These are phyloP conservation scores for Cactoblastis cactorum DNA, from an alignment of 2,888 invertebrate species.

Conservation along the genomic window DNA sequence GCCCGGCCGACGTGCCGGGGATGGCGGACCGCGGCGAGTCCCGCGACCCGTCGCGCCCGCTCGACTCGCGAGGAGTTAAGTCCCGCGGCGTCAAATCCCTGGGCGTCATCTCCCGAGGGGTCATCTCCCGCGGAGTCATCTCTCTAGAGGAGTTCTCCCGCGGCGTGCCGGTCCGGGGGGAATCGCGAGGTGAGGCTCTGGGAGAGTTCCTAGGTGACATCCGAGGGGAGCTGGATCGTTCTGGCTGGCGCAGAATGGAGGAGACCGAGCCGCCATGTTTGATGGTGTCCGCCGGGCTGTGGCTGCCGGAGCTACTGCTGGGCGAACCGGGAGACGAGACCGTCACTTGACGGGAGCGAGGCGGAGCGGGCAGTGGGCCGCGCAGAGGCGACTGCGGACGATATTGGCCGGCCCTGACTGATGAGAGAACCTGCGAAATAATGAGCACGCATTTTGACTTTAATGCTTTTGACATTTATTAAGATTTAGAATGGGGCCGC, in stretches of 20 bases:
- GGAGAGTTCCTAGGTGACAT: conserved; percentile 53
- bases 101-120: conserved; percentile 25
- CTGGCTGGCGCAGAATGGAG: conserved; percentile 68
- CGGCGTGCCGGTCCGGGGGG: conserved; percentile 38
- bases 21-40: conserved; percentile 63
- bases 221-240: conserved; percentile 56
- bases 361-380: conserved; percentile 78
- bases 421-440: conserved; percentile 82
- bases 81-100: conserved; percentile 40
- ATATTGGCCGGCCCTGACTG: conserved; percentile 85
- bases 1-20: conserved; percentile 81
- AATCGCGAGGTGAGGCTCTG: conserved; percentile 28
- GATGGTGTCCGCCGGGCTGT: conserved; percentile 88
- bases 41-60: conserved; percentile 30
- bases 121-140: conserved; percentile 45
- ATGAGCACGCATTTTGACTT: no score
- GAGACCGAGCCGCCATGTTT: conserved; percentile 80
- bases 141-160: conserved; percentile 25
- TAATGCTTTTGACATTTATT: no score
- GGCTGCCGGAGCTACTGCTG: conserved; percentile 91
- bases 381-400: conserved; percentile 84
- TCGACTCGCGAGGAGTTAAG: conserved; percentile 45
- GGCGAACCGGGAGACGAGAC: conserved; percentile 89
- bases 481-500: no score
- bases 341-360: conserved; percentile 72